Evolutionary conservation across 2,888 invertebrate species (phyloP).

Genomic region (Euspilapteryx auroguttella): DNA sequence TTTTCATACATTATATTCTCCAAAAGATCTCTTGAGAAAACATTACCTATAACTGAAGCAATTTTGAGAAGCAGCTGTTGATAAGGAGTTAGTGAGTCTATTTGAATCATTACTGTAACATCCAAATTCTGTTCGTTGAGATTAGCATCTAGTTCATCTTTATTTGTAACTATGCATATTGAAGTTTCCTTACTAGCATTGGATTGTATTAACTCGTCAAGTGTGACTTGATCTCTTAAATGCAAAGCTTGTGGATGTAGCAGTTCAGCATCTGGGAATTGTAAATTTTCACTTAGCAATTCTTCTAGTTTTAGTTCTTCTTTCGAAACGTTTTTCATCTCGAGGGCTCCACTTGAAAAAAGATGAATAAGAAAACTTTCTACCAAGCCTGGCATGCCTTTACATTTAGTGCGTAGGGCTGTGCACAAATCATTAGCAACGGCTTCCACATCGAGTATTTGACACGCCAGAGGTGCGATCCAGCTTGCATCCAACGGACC

Average conservation of each 20-base stretch:
- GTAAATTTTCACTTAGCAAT: slow-evolving; percentile 22
- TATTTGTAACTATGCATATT: slow-evolving; percentile 31
- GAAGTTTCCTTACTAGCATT: slow-evolving; percentile 20
- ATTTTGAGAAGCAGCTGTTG: slow-evolving; percentile 64
- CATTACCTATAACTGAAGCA: slow-evolving; percentile 58
- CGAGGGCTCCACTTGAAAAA: slow-evolving; percentile 44
- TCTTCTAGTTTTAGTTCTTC: slow-evolving; percentile 20
- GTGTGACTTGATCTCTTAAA: slow-evolving; percentile 19
- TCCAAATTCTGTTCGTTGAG: slow-evolving; percentile 41
- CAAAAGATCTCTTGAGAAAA: slow-evolving; percentile 52
- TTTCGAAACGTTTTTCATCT: slow-evolving; percentile 23
- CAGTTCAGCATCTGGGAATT: slow-evolving; percentile 28
- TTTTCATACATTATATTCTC: slow-evolving; percentile 58
- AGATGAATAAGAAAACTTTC: slow-evolving; percentile 52
- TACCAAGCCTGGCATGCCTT: slow-evolving; percentile 52
- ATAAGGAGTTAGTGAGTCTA: slow-evolving; percentile 59
- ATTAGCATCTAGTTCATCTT: slow-evolving; percentile 30
- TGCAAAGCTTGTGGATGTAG: slow-evolving; percentile 34
- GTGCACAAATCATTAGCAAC: slow-evolving; percentile 54
- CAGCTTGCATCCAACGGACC: slow-evolving; percentile 29
- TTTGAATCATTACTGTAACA: slow-evolving; percentile 52
- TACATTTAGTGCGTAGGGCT: slow-evolving; percentile 40
- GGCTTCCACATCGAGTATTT: slow-evolving; percentile 60
- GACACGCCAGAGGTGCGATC: slow-evolving; percentile 59
- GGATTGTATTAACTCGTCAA: slow-evolving; percentile 23